A percentile compares a stretch with the other conserved stretches of the same genome.
Evolutionary conservation across 2,113 vertebrate genomes (phyloP).

Genomic region (Etia nguti): DNA sequence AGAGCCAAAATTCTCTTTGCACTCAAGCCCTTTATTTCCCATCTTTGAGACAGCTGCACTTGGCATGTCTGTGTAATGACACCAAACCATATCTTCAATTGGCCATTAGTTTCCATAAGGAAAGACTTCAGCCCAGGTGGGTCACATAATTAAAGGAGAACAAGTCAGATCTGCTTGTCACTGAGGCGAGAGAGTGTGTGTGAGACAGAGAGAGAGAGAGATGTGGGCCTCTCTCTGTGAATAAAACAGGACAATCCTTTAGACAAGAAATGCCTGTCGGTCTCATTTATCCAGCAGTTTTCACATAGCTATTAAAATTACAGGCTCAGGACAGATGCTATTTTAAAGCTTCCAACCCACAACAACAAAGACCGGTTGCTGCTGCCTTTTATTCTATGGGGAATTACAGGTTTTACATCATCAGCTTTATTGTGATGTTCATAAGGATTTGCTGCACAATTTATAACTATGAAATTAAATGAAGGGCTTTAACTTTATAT

Average conservation of each 20-base stretch:
- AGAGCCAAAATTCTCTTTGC: slow-evolving; percentile 6
- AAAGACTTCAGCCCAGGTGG: slow-evolving; percentile 47
- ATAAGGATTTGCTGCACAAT: slow-evolving; percentile 31
- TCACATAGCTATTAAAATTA: slow-evolving; percentile 47
- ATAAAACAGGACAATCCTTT: slow-evolving; percentile 21
- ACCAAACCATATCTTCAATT: slow-evolving; percentile 44
- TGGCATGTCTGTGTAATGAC: slow-evolving; percentile 42
- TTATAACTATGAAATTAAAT: slow-evolving; percentile 16
- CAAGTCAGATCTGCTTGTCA: slow-evolving; percentile 47
- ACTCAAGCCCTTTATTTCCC: slow-evolving; percentile 9
- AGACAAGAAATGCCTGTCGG: slow-evolving; percentile 27
- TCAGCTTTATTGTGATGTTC: slow-evolving; percentile 39
- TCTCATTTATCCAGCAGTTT: slow-evolving; percentile 39
- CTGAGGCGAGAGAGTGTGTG: neutral
- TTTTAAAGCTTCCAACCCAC: slow-evolving; percentile 63
- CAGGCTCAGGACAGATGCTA: slow-evolving; percentile 12
- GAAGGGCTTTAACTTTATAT: neutral
- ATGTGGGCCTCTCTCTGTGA: neutral
- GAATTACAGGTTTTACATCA: slow-evolving; percentile 49
- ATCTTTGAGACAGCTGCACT: slow-evolving; percentile 38
- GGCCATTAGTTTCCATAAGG: slow-evolving; percentile 62
- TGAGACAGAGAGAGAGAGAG: neutral
- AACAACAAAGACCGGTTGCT: slow-evolving; percentile 22
- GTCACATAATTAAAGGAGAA: slow-evolving; percentile 60
- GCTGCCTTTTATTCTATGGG: slow-evolving; percentile 19